Conservation (phyloP, 2,888 invertebrate genomes). For the Diplazon laetatorius region DNA sequence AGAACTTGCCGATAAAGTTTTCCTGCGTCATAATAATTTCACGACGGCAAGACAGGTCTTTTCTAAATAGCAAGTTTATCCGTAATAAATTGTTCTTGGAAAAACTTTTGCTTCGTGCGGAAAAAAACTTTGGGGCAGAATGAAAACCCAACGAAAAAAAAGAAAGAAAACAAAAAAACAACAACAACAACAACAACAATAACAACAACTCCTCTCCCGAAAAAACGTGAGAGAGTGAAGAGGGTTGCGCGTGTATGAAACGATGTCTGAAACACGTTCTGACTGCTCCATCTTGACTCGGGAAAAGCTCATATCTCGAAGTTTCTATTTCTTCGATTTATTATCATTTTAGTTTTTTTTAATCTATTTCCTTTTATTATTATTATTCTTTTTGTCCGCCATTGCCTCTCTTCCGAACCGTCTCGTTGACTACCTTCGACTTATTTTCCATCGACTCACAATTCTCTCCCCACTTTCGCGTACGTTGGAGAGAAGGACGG, state of each 20-base stretch:
- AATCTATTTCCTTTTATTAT: not conserved
- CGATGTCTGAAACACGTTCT: slow-evolving; percentile 12
- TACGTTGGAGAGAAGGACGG: no score
- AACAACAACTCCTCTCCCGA: no score
- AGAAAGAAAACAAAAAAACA: no score
- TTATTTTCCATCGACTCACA: slow-evolving; percentile 5
- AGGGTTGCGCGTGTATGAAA: slow-evolving; percentile 19
- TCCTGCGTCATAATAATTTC: slow-evolving; percentile 66
- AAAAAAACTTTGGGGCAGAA: no score
- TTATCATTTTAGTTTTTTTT: no score
- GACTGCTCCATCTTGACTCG: slow-evolving; percentile 1
- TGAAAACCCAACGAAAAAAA: no score
- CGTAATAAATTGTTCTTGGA: slow-evolving; percentile 69
- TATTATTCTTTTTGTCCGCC: not conserved
- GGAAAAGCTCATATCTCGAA: slow-evolving; percentile 14
- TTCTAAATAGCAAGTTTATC: slow-evolving; percentile 69
- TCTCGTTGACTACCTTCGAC: not conserved
- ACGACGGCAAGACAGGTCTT: slow-evolving; percentile 29
- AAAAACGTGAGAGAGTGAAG: slow-evolving; percentile 13
- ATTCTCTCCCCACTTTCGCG: slow-evolving; percentile 15
- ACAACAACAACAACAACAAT: no score
- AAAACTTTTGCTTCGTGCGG: slow-evolving; percentile 59
- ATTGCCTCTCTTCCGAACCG: not conserved
- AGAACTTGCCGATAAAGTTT: slow-evolving; percentile 62
- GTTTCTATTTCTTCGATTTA: no score